phyloP scores from a whole-genome alignment of 2,888 invertebrate genomes.

The Minunthozetes semirufus region DNA sequence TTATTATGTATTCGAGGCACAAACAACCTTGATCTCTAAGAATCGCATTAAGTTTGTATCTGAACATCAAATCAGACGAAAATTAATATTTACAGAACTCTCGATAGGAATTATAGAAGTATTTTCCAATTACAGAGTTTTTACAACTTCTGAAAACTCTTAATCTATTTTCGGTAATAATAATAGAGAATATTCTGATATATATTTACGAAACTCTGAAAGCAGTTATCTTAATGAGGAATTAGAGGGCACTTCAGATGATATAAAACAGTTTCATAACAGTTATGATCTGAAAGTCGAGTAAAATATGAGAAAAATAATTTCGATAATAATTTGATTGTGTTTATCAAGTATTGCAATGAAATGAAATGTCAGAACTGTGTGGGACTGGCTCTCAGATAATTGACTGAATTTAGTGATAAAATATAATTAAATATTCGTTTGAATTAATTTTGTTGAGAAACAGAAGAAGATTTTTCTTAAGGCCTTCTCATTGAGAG shows the following conservation, averaged over 20 bases:
- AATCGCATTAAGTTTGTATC: neutral
- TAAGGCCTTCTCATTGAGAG: neutral
- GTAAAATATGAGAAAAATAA: too few species aligned
- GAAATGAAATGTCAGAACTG: neutral
- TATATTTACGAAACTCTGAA: too few species aligned
- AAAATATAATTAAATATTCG: constrained; percentile 12
- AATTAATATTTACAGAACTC: constrained; percentile 12
- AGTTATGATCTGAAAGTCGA: too few species aligned
- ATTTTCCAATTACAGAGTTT: neutral
- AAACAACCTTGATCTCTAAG: neutral
- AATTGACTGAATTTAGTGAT: constrained; percentile 1
- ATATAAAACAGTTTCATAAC: too few species aligned
- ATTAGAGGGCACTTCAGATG: too few species aligned
- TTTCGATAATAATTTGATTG: too few species aligned
- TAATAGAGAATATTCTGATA: too few species aligned
- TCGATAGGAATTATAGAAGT: neutral
- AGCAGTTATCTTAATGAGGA: too few species aligned
- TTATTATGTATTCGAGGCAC: constrained; percentile 1
- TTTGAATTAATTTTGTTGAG: neutral
- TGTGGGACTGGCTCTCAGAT: constrained; percentile 3
- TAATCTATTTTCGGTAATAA: too few species aligned
- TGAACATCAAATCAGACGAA: neutral
- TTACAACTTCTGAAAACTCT: too few species aligned
- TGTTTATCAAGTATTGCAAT: too few species aligned
- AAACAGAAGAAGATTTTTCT: neutral